Evolutionary conservation across 2,888 invertebrate species (phyloP).

Genomic region (Ecliptopera silaceata): DNA sequence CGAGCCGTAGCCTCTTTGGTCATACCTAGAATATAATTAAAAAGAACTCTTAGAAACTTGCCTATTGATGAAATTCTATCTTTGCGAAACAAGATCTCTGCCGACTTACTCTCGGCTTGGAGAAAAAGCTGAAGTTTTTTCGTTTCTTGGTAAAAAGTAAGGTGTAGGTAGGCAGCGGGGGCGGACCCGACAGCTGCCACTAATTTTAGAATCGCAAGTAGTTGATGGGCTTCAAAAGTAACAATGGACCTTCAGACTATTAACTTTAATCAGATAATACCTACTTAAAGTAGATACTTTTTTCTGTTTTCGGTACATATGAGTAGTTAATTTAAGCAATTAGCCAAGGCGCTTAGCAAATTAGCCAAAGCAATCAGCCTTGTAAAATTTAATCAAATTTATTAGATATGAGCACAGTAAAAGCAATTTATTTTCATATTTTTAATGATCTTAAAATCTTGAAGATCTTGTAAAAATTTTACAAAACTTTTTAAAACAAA

Average conservation of each 20-base stretch:
- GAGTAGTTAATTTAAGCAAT: no score
- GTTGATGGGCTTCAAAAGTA: slow-evolving; percentile 43
- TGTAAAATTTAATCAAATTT: no score
- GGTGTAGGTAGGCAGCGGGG: slow-evolving; percentile 56
- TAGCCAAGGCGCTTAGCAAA: no score
- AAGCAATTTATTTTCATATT: no score
- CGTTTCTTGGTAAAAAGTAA: slow-evolving; percentile 62
- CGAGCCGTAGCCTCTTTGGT: slow-evolving; percentile 58
- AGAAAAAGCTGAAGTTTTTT: slow-evolving; percentile 59
- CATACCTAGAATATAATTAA: slow-evolving; percentile 65
- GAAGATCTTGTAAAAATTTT: no score
- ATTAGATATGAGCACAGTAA: no score
- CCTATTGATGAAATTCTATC: slow-evolving; percentile 74
- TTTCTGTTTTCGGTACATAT: no score
- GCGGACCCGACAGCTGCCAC: slow-evolving; percentile 64
- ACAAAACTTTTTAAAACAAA: no score
- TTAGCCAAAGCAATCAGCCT: no score
- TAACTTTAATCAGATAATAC: slow-evolving; percentile 39
- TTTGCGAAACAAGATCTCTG: slow-evolving; percentile 73
- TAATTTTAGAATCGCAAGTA: slow-evolving; percentile 62
- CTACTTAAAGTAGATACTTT: neutral
- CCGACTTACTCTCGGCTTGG: slow-evolving; percentile 51
- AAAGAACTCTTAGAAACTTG: slow-evolving; percentile 75
- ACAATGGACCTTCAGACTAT: slow-evolving; percentile 43
- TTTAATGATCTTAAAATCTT: no score